Evolutionary conservation across 2,888 invertebrate genomes (phyloP).

Genomic region (Calephelis perditalis): DNA sequence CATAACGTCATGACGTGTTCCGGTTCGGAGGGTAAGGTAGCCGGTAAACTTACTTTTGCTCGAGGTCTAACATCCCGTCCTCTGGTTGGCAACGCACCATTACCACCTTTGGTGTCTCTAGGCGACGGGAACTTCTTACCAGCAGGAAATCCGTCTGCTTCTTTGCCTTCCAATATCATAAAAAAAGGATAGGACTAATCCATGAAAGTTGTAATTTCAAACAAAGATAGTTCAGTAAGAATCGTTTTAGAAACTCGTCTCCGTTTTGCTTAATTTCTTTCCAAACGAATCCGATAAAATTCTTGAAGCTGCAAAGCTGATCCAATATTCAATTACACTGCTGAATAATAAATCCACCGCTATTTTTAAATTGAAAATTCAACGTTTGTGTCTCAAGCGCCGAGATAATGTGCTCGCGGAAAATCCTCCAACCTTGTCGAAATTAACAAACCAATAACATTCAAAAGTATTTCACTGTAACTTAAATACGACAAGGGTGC

Average conservation of each 20-base stretch:
- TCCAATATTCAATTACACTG: constrained; percentile 14
- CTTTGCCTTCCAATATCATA: no score
- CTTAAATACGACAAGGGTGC: constrained; percentile 35
- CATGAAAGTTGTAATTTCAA: no score
- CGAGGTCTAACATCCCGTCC: no score
- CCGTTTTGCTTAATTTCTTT: constrained; percentile 10
- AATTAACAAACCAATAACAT: constrained; percentile 12
- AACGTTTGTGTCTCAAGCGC: constrained; percentile 14
- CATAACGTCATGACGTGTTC: no score
- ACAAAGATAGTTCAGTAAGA: constrained; percentile 5
- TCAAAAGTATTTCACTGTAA: constrained; percentile 8
- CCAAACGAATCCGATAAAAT: constrained; percentile 14
- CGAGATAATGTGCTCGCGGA: constrained; percentile 4
- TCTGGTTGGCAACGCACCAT: no score
- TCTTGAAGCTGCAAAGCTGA: constrained; percentile 12
- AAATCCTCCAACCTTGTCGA: constrained; percentile 12
- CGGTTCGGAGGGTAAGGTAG: no score
- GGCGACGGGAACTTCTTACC: no score
- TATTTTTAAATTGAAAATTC: constrained; percentile 14
- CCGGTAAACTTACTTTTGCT: no score
- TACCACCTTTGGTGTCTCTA: no score
- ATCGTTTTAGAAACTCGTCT: not conserved
- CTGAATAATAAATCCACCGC: constrained; percentile 14
- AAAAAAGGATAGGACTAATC: no score
- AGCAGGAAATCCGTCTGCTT: no score